Evolutionary conservation across 2,113 vertebrate genomes (phyloP), one percentile per base, ranked within the genome.

Genomic region (Eira barbara): DNA sequence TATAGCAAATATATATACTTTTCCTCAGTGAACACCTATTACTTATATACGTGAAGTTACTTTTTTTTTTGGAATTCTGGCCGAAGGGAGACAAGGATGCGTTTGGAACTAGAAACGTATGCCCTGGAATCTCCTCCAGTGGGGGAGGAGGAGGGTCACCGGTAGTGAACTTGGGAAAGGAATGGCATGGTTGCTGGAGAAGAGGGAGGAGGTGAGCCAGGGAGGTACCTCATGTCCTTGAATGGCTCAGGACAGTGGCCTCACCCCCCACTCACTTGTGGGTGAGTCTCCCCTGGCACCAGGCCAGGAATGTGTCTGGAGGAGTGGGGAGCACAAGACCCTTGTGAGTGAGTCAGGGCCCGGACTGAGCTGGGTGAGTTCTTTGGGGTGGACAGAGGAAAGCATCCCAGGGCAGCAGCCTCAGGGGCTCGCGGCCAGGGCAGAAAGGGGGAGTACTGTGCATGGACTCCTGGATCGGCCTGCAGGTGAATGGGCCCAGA

Each of bases 221-320:
- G 15, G 0, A 4, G 42, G 25, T 7, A 6, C 14, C 0, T 39
- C 3, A 4, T 8, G 27, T 20, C 21, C 27, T 36, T 6, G 29
- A 5, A 29, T 13, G 31, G n/a, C 0, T 0, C 0, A 12, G 67
- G 42, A 8, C 20, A 59, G 12, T 0, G 1, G 36, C 84, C 12
- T 0, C 0, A 57, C 9, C 9, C 12, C 20, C 9, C n/a, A 5
- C 63, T 31, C 2, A 0, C 42, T 10, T 12, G 34, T 42, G 11
- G 39, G 80, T 5, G 0, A 6, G 21, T 21, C 13, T 6, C 8
- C 23, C 18, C 12, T 4, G 2, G 31, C 18, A 21, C 10, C 15
- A 5, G 15, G n/a, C 1, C 1, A 1, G 21, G 29, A 29, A 29
- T 31, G 29, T 20, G 5, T 39, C 29, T 15, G 21, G 42, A 21